These are phyloP conservation scores for Dromaius novaehollandiae DNA, from an alignment of 2,113 vertebrate species.

Conservation along the genomic window DNA sequence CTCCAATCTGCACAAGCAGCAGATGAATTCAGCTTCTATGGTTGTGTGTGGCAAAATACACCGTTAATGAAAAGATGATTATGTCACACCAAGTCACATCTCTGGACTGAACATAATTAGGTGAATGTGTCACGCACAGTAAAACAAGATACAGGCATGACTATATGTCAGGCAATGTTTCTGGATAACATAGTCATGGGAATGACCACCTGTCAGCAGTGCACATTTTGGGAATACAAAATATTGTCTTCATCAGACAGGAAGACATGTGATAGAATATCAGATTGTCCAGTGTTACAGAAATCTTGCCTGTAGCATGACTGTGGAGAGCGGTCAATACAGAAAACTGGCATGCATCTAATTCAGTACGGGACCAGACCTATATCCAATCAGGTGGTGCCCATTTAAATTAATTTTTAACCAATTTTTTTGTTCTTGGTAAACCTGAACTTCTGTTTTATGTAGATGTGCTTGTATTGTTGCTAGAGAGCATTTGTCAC, in stretches of 20 bases:
- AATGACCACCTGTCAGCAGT: background rate
- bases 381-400: background rate
- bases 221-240: background rate
- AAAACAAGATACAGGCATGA: background rate
- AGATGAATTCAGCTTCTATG: background rate
- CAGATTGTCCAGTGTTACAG: background rate
- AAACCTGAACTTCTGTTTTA: background rate
- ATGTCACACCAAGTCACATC: background rate
- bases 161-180: background rate
- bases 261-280: background rate
- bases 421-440: background rate
- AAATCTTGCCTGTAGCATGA: background rate
- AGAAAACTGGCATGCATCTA: background rate
- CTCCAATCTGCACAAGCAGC: background rate
- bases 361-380: background rate
- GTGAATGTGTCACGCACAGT: background rate
- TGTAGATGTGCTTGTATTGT: background rate
- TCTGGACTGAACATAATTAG: background rate
- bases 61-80: background rate
- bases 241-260: rapidly evolving
- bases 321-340: background rate
- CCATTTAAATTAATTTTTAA: background rate
- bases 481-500: background rate
- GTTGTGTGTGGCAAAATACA: background rate
- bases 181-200: background rate